phyloP scores from a whole-genome alignment of 2,888 invertebrate genomes.

The Cheilosia scutellata region DNA sequence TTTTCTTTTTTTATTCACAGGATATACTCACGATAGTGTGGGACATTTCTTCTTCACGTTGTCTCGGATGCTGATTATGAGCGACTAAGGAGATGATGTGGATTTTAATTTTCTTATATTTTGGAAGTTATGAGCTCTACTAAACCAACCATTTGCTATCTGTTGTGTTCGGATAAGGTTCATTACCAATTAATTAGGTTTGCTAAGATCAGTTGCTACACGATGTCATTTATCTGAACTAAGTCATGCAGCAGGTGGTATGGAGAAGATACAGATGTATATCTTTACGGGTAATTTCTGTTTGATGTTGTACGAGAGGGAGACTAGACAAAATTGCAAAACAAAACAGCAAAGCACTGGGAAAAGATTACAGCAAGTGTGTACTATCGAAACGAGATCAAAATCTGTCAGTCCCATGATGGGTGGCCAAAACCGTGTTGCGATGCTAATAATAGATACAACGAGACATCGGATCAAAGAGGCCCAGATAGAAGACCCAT shows the following conservation, averaged over 20 bases:
- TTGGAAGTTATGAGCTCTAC: background rate
- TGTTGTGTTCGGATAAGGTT: slow-evolving; percentile 8
- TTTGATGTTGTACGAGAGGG: background rate
- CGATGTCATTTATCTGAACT: background rate
- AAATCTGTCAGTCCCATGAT: no score
- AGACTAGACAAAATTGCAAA: no score
- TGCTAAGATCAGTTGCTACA: background rate
- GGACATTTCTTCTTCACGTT: slow-evolving; percentile 17
- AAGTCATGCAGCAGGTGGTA: background rate
- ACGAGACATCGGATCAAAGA: no score
- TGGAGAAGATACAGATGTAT: background rate
- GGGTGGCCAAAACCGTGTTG: no score
- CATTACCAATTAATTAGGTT: slow-evolving; percentile 20
- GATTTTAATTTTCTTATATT: slow-evolving; percentile 16
- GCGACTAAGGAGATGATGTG: slow-evolving; percentile 9
- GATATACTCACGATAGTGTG: background rate
- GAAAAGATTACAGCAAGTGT: no score
- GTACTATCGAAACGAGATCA: no score
- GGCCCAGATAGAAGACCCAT: no score
- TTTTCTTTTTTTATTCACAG: background rate
- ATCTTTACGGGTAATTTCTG: background rate
- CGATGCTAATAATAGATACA: no score
- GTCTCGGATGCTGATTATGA: background rate
- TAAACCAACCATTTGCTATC: background rate
- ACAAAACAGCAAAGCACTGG: no score